phyloP scores from a whole-genome alignment of 2,113 vertebrate genomes.

The Gasterosteus aculeatus region DNA sequence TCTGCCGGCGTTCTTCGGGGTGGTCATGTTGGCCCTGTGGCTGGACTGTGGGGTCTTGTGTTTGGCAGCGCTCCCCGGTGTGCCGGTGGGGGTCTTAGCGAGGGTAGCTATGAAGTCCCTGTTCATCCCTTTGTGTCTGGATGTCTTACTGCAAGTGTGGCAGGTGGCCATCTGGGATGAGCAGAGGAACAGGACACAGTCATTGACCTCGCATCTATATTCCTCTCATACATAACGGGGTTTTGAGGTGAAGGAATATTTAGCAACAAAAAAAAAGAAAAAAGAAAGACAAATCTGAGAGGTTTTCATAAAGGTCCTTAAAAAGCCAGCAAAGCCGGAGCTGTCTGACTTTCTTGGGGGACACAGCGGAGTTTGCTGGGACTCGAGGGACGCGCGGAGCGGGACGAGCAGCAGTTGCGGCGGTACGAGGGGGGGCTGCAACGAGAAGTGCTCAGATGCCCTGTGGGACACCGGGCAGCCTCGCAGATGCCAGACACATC shows the following conservation, averaged over 20 bases:
- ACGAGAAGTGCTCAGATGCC: conserved; percentile 21
- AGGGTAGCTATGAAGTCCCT: conserved; percentile 78
- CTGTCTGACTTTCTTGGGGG: conserved; percentile 17
- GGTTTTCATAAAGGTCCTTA: conserved; percentile 1
- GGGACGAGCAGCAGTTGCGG: not conserved
- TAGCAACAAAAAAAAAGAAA: not conserved
- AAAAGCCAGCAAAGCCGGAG: conserved; percentile 4
- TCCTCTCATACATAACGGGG: conserved; percentile 16
- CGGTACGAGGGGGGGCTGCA: not conserved
- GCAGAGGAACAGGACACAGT: conserved; percentile 33
- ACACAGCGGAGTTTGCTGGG: conserved; percentile 6
- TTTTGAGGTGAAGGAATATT: conserved; percentile 25
- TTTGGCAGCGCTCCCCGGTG: conserved; percentile 64
- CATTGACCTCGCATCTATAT: conserved; percentile 35
- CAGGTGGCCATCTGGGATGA: conserved; percentile 88
- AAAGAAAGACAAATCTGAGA: not conserved
- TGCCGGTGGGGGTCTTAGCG: conserved; percentile 56
- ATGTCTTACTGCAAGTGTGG: conserved; percentile 86
- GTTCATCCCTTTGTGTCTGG: conserved; percentile 82
- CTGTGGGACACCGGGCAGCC: conserved; percentile 12
- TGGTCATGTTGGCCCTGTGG: conserved; percentile 52
- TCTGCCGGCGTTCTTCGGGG: conserved; percentile 61
- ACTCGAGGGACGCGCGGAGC: conserved; percentile 9
- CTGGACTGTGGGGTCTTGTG: conserved; percentile 70
- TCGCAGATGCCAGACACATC: conserved; percentile 8